Evolutionary conservation across 2,797 vertebrate species (phyloP).

Genomic region (Arvicola amphibius): DNA sequence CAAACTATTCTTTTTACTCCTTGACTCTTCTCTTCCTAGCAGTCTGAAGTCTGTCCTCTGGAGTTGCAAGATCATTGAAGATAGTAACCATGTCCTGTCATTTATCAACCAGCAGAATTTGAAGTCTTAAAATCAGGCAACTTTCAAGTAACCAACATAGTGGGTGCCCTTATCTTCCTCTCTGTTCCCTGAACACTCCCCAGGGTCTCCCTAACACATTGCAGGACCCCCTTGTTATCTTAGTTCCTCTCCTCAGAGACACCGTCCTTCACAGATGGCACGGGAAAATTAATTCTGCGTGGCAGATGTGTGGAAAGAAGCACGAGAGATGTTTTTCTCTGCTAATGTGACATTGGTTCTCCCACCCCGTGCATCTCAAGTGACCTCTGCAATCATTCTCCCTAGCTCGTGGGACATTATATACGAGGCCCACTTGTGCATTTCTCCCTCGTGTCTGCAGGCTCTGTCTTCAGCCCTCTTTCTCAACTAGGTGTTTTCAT

Average conservation of each 20-base stretch:
- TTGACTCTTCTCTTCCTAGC: neutral
- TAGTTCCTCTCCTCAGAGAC: neutral
- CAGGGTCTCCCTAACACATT: neutral
- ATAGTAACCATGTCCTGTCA: neutral
- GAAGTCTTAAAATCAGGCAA: neutral
- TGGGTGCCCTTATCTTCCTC: neutral
- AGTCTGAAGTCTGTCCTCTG: neutral
- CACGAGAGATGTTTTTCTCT: neutral
- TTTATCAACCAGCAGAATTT: neutral
- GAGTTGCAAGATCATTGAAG: neutral
- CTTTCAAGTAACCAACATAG: neutral
- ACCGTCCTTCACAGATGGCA: neutral
- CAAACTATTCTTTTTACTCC: neutral
- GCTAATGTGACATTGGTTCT: neutral
- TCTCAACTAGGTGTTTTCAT: neutral
- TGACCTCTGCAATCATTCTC: neutral
- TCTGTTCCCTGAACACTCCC: neutral
- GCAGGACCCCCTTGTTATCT: neutral
- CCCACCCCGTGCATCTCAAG: neutral
- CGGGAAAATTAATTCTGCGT: neutral
- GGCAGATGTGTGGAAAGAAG: neutral
- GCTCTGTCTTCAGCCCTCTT: neutral
- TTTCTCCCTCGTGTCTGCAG: neutral
- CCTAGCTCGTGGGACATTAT: neutral
- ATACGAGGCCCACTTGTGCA: neutral